Percentiles rank a stretch among this genome's conserved stretches.
Conservation (phyloP, 30 jellyfish, hydroid and myxozoan genomes). For the Aurelia sp. region DNA sequence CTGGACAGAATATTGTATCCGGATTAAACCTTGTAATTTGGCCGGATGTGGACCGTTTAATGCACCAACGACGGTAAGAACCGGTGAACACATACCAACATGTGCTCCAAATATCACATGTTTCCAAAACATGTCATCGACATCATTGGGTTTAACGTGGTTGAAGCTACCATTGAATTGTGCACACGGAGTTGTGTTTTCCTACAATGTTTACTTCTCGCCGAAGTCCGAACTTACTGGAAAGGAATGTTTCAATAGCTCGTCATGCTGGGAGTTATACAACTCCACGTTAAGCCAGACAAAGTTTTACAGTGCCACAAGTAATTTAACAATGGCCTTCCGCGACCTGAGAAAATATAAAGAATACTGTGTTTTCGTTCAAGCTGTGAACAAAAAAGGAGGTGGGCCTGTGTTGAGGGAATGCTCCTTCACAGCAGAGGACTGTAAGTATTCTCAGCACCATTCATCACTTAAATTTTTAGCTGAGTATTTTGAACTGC, state of each 20-base stretch:
- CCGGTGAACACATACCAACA: slow-evolving; percentile 66
- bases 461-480: not conserved
- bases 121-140: slow-evolving; percentile 28
- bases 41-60: slow-evolving; percentile 70
- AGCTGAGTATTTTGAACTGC: too few species aligned
- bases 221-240: not conserved
- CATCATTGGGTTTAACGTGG: slow-evolving; percentile 38
- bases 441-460: slow-evolving; percentile 32
- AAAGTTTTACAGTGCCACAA: not conserved
- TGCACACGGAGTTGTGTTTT: slow-evolving; percentile 45
- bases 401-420: slow-evolving; percentile 53
- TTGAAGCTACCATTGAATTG: slow-evolving; percentile 19
- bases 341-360: slow-evolving; percentile 45
- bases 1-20: slow-evolving; percentile 53
- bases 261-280: slow-evolving; percentile 24
- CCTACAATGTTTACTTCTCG: slow-evolving; percentile 29
- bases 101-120: slow-evolving; percentile 40
- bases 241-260: slow-evolving; percentile 26
- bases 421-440: slow-evolving; percentile 65
- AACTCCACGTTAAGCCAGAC: slow-evolving; percentile 6
- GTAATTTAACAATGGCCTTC: not conserved
- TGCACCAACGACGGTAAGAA: slow-evolving; percentile 4
- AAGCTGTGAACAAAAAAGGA: slow-evolving; percentile 64
- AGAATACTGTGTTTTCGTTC: slow-evolving; percentile 40
- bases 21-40: slow-evolving; percentile 55